Conservation (phyloP, 2,888 invertebrate genomes). For the Bedellia somnulentella region DNA sequence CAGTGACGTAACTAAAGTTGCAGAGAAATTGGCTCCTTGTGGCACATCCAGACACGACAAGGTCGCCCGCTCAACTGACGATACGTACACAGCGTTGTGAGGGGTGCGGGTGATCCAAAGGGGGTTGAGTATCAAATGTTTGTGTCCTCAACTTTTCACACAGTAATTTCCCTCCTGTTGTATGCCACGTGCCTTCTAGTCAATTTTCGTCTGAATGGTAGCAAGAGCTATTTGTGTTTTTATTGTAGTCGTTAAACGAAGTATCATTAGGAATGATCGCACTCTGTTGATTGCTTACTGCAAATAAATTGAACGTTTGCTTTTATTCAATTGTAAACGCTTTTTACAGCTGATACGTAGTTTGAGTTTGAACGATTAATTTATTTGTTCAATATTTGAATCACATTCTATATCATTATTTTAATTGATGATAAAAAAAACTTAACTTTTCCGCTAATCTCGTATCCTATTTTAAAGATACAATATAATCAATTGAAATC, state of each 20-base stretch:
- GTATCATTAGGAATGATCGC: slow-evolving; percentile 29
- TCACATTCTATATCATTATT: background rate
- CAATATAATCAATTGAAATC: background rate
- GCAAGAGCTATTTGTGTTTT: slow-evolving; percentile 33
- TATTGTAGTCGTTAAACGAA: slow-evolving; percentile 37
- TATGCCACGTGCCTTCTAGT: slow-evolving; percentile 44
- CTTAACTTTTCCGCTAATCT: background rate
- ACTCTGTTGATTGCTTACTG: slow-evolving; percentile 23
- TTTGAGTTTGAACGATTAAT: background rate
- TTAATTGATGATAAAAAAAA: background rate
- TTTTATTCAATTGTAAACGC: slow-evolving; percentile 1
- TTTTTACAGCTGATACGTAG: background rate
- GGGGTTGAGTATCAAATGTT: slow-evolving; percentile 41
- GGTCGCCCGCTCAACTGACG: slow-evolving; percentile 32
- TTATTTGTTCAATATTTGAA: background rate
- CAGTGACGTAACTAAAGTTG: slow-evolving; percentile 48
- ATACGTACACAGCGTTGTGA: slow-evolving; percentile 7
- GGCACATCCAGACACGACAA: slow-evolving; percentile 25
- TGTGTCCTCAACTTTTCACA: slow-evolving; percentile 29
- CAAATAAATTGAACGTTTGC: slow-evolving; percentile 2
- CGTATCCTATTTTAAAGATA: background rate
- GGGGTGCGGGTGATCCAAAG: too few species aligned
- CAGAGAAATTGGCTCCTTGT: slow-evolving; percentile 13
- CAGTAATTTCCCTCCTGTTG: slow-evolving; percentile 32
- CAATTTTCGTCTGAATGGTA: slow-evolving; percentile 37